phyloP scores from a whole-genome alignment of 2,888 invertebrate genomes.

The Cryptocheilus praepositus region DNA sequence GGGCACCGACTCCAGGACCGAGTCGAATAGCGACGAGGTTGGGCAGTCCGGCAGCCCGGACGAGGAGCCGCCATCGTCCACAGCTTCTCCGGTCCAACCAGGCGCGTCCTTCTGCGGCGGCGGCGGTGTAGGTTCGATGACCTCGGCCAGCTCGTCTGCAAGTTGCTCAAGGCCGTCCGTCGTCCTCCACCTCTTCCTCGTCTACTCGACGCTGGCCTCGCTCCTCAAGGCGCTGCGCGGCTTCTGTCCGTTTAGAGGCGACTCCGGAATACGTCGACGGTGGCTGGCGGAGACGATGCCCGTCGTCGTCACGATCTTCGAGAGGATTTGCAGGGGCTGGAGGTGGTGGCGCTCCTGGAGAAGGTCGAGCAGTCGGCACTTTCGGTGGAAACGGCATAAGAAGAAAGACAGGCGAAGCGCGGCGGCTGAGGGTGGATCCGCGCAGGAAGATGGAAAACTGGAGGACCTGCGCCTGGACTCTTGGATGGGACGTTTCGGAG shows the following conservation, averaged over 20 bases:
- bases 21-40: constrained; percentile 19
- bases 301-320: neutral
- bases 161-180: constrained; percentile 60
- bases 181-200: constrained; percentile 60
- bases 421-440: neutral
- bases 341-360: constrained; percentile 43
- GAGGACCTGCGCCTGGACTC: too few relatives aligned
- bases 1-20: constrained; percentile 7
- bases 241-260: constrained; percentile 36
- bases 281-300: neutral
- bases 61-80: constrained; percentile 17
- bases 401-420: neutral
- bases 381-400: constrained; percentile 30
- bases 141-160: constrained; percentile 69
- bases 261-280: neutral
- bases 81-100: constrained; percentile 25
- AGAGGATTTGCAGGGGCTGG: constrained; percentile 37
- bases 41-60: constrained; percentile 1
- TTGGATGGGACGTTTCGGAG: too few relatives aligned
- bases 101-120: constrained; percentile 62
- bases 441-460: neutral
- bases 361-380: constrained; percentile 33
- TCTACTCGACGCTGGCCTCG: constrained; percentile 72
- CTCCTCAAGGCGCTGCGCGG: constrained; percentile 60
- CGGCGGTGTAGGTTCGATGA: constrained; percentile 66